Conservation (phyloP, 2,888 invertebrate genomes). For the Stenotaenia linearis region DNA sequence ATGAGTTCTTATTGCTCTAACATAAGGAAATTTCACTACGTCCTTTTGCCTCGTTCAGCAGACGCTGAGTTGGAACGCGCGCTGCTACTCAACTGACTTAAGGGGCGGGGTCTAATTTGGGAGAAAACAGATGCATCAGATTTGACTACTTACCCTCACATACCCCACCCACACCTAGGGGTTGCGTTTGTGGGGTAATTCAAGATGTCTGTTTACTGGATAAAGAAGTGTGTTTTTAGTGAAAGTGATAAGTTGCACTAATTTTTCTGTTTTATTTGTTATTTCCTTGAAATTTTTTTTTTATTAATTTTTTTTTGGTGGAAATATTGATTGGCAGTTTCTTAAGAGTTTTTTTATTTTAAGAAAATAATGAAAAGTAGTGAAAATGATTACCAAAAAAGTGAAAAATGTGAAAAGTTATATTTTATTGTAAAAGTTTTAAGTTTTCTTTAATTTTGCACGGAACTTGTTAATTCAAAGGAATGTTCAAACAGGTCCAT, state of each 20-base stretch:
- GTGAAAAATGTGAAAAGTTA: no score
- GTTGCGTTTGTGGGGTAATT: background rate
- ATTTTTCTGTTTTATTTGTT: background rate
- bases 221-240: background rate
- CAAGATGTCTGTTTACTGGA: background rate
- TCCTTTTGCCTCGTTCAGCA: conserved; percentile 23
- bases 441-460: background rate
- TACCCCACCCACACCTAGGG: background rate
- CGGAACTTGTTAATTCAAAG: background rate
- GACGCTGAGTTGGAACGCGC: conserved; percentile 13
- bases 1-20: background rate
- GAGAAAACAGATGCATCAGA: background rate
- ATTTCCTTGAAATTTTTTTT: background rate
- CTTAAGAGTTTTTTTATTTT: no score
- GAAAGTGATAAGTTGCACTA: background rate
- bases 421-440: background rate
- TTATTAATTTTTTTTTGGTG: background rate
- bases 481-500: background rate
- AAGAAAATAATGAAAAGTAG: no score
- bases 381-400: no score
- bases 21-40: background rate
- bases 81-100: conserved; percentile 1
- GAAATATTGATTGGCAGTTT: background rate
- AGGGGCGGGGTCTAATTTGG: conserved; percentile 9
- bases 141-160: background rate